Conservation (phyloP, 2,888 invertebrate genomes). For the Hypselothyrea guttata region DNA sequence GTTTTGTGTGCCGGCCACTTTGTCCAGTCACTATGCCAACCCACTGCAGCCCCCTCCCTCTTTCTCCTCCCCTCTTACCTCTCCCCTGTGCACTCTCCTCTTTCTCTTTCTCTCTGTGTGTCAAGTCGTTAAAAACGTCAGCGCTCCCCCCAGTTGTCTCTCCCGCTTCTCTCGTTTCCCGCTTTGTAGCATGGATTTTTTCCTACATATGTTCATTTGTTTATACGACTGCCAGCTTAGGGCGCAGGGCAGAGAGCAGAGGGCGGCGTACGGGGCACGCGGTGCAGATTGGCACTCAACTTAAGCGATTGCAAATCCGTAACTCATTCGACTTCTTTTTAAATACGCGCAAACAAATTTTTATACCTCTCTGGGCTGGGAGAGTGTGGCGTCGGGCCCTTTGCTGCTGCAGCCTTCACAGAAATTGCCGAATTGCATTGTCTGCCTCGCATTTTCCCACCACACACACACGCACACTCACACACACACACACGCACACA, state of each 20-base stretch:
- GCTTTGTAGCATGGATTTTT: constrained; percentile 65
- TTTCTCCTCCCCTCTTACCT: neutral
- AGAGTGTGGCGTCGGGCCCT: neutral
- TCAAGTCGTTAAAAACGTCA: constrained; percentile 73
- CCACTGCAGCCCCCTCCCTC: constrained; percentile 6
- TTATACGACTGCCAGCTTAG: constrained; percentile 58
- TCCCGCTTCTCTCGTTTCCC: constrained; percentile 31
- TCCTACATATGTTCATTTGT: constrained; percentile 77
- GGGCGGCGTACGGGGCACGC: constrained; percentile 35
- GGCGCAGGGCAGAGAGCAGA: constrained; percentile 10
- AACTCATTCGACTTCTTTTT: constrained; percentile 72
- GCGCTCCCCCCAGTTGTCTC: constrained; percentile 49
- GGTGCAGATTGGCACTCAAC: constrained; percentile 71
- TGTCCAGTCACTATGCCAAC: constrained; percentile 61
- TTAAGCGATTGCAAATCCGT: constrained; percentile 79
- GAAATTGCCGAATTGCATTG: constrained; percentile 55
- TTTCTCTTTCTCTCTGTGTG: constrained; percentile 38
- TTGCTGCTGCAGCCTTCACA: constrained; percentile 58
- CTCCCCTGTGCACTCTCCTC: neutral
- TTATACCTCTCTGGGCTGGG: constrained; percentile 13
- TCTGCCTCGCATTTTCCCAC: constrained; percentile 55
- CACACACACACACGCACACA: too few relatives aligned
- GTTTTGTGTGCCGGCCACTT: constrained; percentile 78
- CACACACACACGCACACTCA: constrained; percentile 27
- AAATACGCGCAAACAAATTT: constrained; percentile 66